These are phyloP conservation scores for Notiomystis cincta DNA, from an alignment of 2,113 vertebrate genomes.

Conservation along the genomic window DNA sequence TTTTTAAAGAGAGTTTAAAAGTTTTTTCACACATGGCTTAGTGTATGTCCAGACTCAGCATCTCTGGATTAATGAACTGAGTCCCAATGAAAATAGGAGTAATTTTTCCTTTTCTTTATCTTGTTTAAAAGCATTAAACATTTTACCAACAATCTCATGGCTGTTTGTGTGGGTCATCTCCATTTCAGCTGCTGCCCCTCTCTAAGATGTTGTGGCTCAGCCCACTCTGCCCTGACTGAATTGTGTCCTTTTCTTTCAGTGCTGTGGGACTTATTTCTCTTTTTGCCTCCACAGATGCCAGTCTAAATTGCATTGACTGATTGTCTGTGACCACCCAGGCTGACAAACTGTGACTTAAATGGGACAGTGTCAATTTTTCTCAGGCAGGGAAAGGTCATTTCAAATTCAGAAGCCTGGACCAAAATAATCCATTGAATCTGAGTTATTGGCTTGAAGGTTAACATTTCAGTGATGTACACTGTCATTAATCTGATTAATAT, in stretches of 20 bases:
- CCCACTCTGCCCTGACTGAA: not conserved
- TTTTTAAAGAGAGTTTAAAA: not conserved
- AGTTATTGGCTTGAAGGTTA: slow-evolving; percentile 39
- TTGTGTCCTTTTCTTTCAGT: not conserved
- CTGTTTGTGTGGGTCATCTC: not conserved
- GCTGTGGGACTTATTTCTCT: not conserved
- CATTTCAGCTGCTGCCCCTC: not conserved
- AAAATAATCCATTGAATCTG: not conserved
- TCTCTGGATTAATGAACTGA: not conserved
- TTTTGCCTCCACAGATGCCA: not conserved
- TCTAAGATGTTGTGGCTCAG: not conserved
- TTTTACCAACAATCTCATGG: not conserved
- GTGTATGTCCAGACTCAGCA: not conserved
- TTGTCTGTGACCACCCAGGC: not conserved
- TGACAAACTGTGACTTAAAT: slow-evolving; percentile 61
- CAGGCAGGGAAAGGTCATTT: slow-evolving; percentile 30
- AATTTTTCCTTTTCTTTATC: not conserved
- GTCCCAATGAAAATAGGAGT: not conserved
- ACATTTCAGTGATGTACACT: not conserved
- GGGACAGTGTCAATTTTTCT: slow-evolving; percentile 48
- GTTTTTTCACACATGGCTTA: not conserved
- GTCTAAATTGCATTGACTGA: slow-evolving; percentile 37
- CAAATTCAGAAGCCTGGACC: not conserved
- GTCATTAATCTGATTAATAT: slow-evolving; percentile 34
- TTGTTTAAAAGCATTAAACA: not conserved